phyloP scores from a whole-genome alignment of 2,888 invertebrate species.

The Luperina testacea region DNA sequence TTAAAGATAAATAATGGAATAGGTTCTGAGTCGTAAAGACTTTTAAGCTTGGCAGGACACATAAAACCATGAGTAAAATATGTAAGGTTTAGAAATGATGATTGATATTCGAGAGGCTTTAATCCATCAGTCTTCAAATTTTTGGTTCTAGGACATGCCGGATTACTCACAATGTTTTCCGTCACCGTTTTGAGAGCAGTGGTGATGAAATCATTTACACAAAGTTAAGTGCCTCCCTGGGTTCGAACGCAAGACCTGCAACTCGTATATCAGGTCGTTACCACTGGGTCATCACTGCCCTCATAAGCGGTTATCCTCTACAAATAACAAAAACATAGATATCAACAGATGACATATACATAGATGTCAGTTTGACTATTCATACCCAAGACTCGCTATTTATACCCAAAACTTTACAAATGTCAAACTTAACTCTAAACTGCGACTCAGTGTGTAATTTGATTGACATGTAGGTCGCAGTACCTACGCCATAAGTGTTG shows the following conservation, averaged over 20 bases:
- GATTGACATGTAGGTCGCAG: slow-evolving; percentile 39
- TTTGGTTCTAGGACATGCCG: too few relatives aligned
- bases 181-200: too few relatives aligned
- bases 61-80: not conserved
- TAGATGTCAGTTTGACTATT: too few relatives aligned
- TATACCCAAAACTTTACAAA: not conserved
- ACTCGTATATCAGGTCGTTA: too few relatives aligned
- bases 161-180: too few relatives aligned
- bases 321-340: not conserved
- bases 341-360: not conserved
- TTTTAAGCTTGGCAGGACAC: too few relatives aligned
- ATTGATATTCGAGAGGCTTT: too few relatives aligned
- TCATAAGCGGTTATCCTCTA: not conserved
- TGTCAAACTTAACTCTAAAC: not conserved
- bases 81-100: not conserved
- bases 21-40: not conserved
- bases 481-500: slow-evolving; percentile 17
- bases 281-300: too few relatives aligned
- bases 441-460: slow-evolving; percentile 15
- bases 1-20: not conserved
- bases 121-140: too few relatives aligned
- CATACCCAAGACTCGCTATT: not conserved
- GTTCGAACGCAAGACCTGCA: too few relatives aligned
- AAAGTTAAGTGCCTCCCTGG: too few relatives aligned
- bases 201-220: too few relatives aligned